These are phyloP conservation scores for Serripes groenlandicus DNA, from an alignment of 2,888 invertebrate genomes.

Conservation along the genomic window DNA sequence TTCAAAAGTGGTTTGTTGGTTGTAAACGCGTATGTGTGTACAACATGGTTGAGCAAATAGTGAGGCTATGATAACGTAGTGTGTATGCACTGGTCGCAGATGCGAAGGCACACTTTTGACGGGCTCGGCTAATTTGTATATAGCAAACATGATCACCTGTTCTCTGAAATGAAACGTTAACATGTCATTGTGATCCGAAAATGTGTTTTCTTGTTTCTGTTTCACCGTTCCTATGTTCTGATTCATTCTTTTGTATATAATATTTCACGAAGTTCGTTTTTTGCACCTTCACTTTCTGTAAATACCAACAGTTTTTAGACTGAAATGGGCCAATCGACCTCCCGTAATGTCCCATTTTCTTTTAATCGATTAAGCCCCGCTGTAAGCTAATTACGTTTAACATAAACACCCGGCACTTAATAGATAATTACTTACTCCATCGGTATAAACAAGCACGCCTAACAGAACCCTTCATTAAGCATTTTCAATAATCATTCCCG, in stretches of 20 bases:
- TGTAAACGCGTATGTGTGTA: too few species aligned
- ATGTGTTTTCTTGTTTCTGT: neutral
- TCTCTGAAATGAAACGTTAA: neutral
- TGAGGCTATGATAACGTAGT: too few species aligned
- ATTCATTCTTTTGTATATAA: slow-evolving; percentile 5
- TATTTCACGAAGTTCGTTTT: slow-evolving; percentile 10
- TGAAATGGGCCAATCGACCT: slow-evolving; percentile 9
- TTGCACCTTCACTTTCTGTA: neutral
- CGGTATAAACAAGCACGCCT: slow-evolving; percentile 51
- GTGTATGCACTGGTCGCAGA: too few species aligned
- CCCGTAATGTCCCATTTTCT: slow-evolving; percentile 6
- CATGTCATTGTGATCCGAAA: neutral
- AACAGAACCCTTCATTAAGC: slow-evolving; percentile 64
- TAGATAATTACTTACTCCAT: slow-evolving; percentile 65
- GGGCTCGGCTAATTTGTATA: too few species aligned
- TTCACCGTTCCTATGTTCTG: neutral
- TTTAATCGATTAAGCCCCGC: slow-evolving; percentile 59
- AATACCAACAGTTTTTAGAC: slow-evolving; percentile 11
- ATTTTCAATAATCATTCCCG: slow-evolving; percentile 61
- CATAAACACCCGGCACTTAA: slow-evolving; percentile 65
- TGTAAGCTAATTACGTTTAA: slow-evolving; percentile 63
- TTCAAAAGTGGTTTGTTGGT: too few species aligned
- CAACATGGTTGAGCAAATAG: too few species aligned
- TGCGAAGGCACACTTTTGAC: too few species aligned
- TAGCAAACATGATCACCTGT: neutral